Conservation (phyloP, 1,140 invertebrate species). For the Monochamus saltuarius region DNA sequence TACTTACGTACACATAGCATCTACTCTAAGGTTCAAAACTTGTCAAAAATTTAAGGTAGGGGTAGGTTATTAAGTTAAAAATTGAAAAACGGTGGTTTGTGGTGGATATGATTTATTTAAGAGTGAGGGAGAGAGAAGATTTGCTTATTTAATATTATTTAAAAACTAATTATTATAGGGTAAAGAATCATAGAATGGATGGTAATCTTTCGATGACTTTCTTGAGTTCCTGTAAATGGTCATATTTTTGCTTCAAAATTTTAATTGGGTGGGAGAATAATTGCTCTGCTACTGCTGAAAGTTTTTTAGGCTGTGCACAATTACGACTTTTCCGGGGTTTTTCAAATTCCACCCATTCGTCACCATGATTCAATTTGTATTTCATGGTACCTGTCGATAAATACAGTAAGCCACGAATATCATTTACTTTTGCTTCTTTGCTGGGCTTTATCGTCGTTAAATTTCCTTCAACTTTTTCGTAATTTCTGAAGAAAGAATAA, state of each 20-base stretch:
- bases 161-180: no score
- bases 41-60: no score
- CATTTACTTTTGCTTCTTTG: background rate
- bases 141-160: no score
- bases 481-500: background rate
- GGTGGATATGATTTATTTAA: no score
- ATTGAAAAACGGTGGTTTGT: no score
- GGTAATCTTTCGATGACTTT: conserved; percentile 7
- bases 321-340: background rate
- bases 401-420: background rate
- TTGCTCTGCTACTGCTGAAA: conserved; percentile 1
- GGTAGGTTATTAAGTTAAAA: background rate
- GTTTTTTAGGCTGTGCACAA: background rate
- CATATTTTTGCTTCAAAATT: conserved; percentile 2
- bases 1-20: background rate
- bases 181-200: conserved; percentile 1
- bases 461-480: conserved; percentile 1
- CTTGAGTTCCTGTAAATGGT: conserved; percentile 2
- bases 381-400: background rate
- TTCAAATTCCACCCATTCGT: background rate
- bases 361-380: conserved; percentile 1
- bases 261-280: background rate
- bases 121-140: background rate
- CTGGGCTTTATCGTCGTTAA: background rate
- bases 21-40: no score